Conservation (phyloP, 2,888 invertebrate genomes). For the Tricholauxania praeusta region DNA sequence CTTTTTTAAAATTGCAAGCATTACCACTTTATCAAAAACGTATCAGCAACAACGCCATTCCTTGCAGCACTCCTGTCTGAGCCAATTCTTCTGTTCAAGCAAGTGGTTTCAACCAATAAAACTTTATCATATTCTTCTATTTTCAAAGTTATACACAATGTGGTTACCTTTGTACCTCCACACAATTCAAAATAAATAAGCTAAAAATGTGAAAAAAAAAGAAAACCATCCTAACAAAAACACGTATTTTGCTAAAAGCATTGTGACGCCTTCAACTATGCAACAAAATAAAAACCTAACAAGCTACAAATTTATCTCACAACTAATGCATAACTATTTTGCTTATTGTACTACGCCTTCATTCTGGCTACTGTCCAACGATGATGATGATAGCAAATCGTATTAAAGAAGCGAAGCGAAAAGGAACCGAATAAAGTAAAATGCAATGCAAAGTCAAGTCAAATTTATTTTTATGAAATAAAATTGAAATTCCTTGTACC, state of each 20-base stretch:
- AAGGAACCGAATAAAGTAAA: not conserved
- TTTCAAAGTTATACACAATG: no score
- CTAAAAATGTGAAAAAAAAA: no score
- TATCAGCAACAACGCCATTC: no score
- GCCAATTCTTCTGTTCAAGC: no score
- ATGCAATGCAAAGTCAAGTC: constrained; percentile 46
- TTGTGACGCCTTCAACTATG: constrained; percentile 51
- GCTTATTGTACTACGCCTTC: constrained; percentile 4
- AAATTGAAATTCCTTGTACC: constrained; percentile 63
- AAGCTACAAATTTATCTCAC: constrained; percentile 12
- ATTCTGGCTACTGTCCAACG: not conserved
- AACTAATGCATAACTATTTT: not conserved
- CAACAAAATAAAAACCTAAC: constrained; percentile 32
- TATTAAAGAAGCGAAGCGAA: not conserved
- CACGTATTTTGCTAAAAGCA: constrained; percentile 28
- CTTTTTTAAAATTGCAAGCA: no score
- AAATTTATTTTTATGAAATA: constrained; percentile 59
- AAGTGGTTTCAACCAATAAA: no score
- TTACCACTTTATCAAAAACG: no score
- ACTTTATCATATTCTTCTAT: no score
- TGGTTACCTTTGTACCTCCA: no score
- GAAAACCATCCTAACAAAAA: no score
- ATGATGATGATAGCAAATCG: not conserved
- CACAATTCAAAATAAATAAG: not conserved
- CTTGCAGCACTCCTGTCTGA: no score